Conservation (phyloP, 2,113 vertebrate genomes). For the Lampris incognitus region DNA sequence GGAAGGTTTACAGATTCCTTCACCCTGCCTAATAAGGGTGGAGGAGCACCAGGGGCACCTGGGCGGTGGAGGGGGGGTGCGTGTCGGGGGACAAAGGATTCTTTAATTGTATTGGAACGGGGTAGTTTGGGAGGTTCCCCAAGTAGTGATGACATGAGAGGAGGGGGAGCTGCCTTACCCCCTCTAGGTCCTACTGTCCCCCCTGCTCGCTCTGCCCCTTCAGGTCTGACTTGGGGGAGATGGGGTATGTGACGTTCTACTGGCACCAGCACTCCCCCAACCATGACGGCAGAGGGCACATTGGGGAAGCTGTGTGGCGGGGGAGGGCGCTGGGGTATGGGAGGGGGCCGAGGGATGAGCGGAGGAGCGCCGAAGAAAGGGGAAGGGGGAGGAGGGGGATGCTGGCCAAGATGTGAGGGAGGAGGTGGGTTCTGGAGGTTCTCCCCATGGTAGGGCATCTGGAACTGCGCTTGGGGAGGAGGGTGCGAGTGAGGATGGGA, state of each 20-base stretch:
- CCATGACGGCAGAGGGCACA: slow-evolving; percentile 78
- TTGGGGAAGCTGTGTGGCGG: slow-evolving; percentile 51
- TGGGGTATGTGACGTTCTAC: slow-evolving; percentile 71
- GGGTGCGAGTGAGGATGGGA: slow-evolving; percentile 58
- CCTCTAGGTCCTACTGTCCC: slow-evolving; percentile 52
- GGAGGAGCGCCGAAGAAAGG: slow-evolving; percentile 67
- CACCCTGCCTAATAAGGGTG: slow-evolving; percentile 79
- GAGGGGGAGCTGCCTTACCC: slow-evolving; percentile 57
- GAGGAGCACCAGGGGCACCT: slow-evolving; percentile 76
- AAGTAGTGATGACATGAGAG: slow-evolving; percentile 72
- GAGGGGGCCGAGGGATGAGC: slow-evolving; percentile 69
- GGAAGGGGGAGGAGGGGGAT: slow-evolving; percentile 60
- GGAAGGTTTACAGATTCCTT: slow-evolving; percentile 80
- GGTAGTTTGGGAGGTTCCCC: slow-evolving; percentile 79
- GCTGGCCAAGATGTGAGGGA: slow-evolving; percentile 64
- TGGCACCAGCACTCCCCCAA: slow-evolving; percentile 79
- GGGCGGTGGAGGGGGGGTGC: slow-evolving; percentile 79
- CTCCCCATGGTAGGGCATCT: slow-evolving; percentile 72
- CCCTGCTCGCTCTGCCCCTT: slow-evolving; percentile 60
- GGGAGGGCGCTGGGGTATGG: slow-evolving; percentile 64
- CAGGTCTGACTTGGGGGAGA: slow-evolving; percentile 63
- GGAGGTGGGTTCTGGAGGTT: slow-evolving; percentile 63
- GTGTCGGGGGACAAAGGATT: slow-evolving; percentile 83
- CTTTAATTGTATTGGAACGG: slow-evolving; percentile 88
- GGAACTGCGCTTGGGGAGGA: slow-evolving; percentile 70